Conservation (phyloP, 2,797 vertebrate genomes). For the Tarsius wallacei region DNA sequence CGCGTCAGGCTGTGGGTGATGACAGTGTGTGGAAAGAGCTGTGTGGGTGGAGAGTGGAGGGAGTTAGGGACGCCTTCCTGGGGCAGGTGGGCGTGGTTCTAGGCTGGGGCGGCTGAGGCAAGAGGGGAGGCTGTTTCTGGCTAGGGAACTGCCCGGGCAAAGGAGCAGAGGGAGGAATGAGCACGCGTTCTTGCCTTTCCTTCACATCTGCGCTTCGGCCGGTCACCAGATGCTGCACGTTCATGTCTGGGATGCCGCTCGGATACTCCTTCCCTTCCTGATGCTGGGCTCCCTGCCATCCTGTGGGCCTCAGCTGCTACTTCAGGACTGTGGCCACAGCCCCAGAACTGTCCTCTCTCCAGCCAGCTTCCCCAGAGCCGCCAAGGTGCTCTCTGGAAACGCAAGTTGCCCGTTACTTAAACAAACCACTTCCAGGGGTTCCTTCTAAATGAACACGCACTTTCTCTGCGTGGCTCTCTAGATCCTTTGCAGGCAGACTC, state of each 20-base stretch:
- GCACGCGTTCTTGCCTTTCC: neutral
- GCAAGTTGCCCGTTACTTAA: neutral
- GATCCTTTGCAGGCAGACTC: neutral
- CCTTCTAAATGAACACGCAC: neutral
- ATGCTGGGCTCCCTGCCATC: fast-evolving
- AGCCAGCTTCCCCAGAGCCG: neutral
- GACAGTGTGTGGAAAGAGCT: too few relatives aligned
- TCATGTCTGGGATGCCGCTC: neutral
- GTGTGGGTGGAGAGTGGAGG: neutral
- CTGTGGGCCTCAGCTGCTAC: neutral
- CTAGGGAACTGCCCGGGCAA: neutral
- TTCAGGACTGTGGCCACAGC: neutral
- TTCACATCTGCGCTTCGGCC: neutral
- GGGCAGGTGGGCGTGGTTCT: neutral
- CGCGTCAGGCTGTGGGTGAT: neutral
- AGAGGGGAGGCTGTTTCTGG: too few relatives aligned
- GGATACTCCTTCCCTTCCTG: neutral
- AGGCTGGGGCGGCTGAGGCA: neutral
- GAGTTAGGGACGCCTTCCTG: neutral
- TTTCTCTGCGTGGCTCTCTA: neutral
- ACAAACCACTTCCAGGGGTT: neutral
- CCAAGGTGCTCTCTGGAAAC: neutral
- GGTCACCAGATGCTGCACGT: neutral
- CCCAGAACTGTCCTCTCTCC: neutral
- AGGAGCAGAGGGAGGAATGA: neutral